These are phyloP conservation scores for Cephalopterus ornatus DNA, from an alignment of 2,113 vertebrate genomes.

Conservation along the genomic window DNA sequence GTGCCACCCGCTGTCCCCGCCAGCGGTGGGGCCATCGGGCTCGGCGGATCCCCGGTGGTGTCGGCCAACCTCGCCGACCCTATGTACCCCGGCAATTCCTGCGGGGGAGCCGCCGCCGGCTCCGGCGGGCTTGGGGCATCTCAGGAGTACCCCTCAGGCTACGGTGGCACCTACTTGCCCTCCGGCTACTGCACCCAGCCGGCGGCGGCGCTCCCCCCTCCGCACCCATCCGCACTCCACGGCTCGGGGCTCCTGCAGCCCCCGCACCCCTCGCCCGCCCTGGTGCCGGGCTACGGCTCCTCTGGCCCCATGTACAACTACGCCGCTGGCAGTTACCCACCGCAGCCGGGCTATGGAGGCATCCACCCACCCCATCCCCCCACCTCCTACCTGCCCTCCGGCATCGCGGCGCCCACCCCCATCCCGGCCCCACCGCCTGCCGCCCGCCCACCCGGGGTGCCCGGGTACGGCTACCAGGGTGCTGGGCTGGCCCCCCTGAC, in stretches of 20 bases:
- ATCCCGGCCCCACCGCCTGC: slow-evolving; percentile 78
- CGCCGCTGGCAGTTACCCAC: slow-evolving; percentile 71
- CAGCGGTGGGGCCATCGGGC: slow-evolving; percentile 68
- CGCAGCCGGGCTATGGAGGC: slow-evolving; percentile 79
- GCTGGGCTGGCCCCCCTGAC: slow-evolving; percentile 50
- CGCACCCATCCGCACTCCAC: slow-evolving; percentile 72
- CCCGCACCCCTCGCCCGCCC: slow-evolving; percentile 65
- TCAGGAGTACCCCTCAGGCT: slow-evolving; percentile 87
- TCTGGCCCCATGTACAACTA: slow-evolving; percentile 89
- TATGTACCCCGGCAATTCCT: slow-evolving; percentile 79
- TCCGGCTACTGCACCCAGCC: slow-evolving; percentile 88
- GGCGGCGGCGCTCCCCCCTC: slow-evolving; percentile 74
- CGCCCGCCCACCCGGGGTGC: slow-evolving; percentile 74
- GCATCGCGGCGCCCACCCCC: slow-evolving; percentile 84
- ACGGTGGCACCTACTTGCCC: slow-evolving; percentile 88
- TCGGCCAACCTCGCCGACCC: slow-evolving; percentile 85
- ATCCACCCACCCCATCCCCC: slow-evolving; percentile 82
- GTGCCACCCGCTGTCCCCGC: slow-evolving; percentile 43
- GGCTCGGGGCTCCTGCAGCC: slow-evolving; percentile 71
- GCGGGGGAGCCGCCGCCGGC: slow-evolving; percentile 46
- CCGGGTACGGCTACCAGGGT: slow-evolving; percentile 84
- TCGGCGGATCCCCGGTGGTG: slow-evolving; percentile 76
- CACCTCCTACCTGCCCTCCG: slow-evolving; percentile 82
- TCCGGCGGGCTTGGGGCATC: slow-evolving; percentile 71
- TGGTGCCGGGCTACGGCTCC: slow-evolving; percentile 85